Conservation (phyloP, 2,113 vertebrate species). For the Choloepus hoffmanni region DNA sequence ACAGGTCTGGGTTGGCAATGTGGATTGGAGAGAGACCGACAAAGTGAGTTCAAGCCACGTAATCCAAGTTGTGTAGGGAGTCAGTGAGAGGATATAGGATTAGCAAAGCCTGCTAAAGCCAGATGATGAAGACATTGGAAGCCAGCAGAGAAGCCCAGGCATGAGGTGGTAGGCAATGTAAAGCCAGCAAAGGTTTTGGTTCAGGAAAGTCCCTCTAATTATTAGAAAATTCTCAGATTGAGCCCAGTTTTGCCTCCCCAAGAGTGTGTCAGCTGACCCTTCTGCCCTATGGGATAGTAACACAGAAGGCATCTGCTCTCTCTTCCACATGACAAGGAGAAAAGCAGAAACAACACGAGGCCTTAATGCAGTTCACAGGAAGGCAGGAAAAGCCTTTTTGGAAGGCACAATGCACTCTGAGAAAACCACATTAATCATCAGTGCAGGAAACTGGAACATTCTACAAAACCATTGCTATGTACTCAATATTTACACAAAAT, state of each 20-base stretch:
- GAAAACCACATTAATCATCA: constrained; percentile 73
- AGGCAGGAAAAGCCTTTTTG: not conserved
- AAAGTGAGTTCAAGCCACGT: not conserved
- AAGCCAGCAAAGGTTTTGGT: not conserved
- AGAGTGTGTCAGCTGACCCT: not conserved
- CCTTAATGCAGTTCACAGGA: not conserved
- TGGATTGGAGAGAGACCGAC: not conserved
- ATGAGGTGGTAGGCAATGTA: not conserved
- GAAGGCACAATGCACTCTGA: not conserved
- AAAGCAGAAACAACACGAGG: not conserved
- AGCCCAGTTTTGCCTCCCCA: not conserved
- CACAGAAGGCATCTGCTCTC: not conserved
- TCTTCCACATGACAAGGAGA: not conserved
- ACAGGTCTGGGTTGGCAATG: not conserved
- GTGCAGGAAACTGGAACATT: constrained; percentile 53
- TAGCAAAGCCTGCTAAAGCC: not conserved
- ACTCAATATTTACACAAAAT: constrained; percentile 70
- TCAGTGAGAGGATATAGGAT: not conserved
- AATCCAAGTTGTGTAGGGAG: not conserved
- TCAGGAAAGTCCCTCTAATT: not conserved
- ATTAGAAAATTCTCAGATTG: constrained; percentile 1
- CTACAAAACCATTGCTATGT: constrained; percentile 61
- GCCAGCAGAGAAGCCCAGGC: not conserved
- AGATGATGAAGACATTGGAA: not conserved
- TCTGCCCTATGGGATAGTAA: not conserved